Base-by-base conservation (phyloP, 2,797 vertebrate species). In the Pantherophis vulpinus region DNA sequence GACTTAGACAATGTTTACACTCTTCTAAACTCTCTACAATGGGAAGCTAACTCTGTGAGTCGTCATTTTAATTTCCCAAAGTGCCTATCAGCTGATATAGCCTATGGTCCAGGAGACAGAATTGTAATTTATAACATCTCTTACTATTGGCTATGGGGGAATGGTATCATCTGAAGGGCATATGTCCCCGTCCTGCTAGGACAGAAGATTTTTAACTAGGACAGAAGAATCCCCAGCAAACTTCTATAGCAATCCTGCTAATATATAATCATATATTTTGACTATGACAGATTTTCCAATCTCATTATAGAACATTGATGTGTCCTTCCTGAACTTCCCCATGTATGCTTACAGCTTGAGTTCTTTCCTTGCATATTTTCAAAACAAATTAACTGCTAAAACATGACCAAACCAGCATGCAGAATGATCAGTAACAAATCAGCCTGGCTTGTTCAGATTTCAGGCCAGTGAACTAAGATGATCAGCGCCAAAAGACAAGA, bases 291-390 rank as follows among this genome's bases (percentile, higher is more conserved):
- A 88, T 93, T 83, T 93, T 47, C n/a, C 2, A 12, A 91, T 63
- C 47, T 86, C 25, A 89, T 20, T 86, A 56, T 70, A 93, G 23
- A 88, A 61, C 70, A 91, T 32, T 32, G 29, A 9, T 13, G 10
- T 70, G 42, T 29, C 23, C 1, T 58, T 47, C n/a, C 58, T 83
- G 59, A 55, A 16, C 42, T 61, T 91, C 56, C 66, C 20, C 59
- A 86, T 27, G 37, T 59, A n/a, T 42, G 83, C 12, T n/a, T 83
- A 58, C 42, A 54, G 27, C 66, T 42, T 61, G n/a, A 63, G 47
- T 89, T 88, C 16, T 89, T 79, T 23, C 20, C 47, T 42, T 83
- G 86, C 86, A 88, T 42, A 88, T 93, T 91, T 91, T n/a, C 58
- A 37, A 7, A 88, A 58, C n/a, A 61, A 25, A 83, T 89, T 83